Conservation (phyloP, 37 sponge, comb jelly and placozoan genomes). For the Halichondria panicea region DNA sequence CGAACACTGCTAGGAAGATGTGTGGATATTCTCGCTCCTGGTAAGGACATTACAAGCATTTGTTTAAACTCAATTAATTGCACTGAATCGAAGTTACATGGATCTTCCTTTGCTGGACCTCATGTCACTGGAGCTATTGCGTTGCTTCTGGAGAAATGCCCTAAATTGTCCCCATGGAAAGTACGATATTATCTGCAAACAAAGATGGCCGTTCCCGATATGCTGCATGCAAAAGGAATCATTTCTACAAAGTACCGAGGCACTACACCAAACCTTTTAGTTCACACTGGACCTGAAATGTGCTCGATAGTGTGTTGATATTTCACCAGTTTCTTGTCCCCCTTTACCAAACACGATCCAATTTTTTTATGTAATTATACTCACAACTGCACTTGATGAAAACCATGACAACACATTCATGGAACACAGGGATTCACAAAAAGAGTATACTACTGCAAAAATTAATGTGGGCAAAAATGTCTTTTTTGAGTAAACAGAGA, state of each 20-base stretch:
- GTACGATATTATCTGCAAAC: slow-evolving; percentile 19
- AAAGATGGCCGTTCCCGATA: slow-evolving; percentile 15
- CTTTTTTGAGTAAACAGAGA: no score
- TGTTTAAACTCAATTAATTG: background rate
- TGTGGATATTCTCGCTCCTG: slow-evolving; percentile 76
- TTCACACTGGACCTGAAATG: slow-evolving; percentile 10
- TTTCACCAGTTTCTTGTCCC: no score
- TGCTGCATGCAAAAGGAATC: slow-evolving; percentile 7
- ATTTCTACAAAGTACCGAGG: slow-evolving; percentile 11
- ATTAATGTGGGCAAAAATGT: no score
- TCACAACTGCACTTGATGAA: no score
- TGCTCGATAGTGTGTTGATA: slow-evolving; percentile 28
- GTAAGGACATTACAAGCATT: slow-evolving; percentile 13
- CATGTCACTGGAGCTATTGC: slow-evolving; percentile 69
- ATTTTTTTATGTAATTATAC: no score
- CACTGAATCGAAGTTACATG: background rate
- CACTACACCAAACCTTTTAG: slow-evolving; percentile 48
- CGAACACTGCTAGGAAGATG: slow-evolving; percentile 46
- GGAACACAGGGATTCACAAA: no score
- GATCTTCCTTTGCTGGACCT: slow-evolving; percentile 66
- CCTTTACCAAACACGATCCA: no score
- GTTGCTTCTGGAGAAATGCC: slow-evolving; percentile 63
- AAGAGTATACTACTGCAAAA: no score
- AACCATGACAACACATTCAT: no score
- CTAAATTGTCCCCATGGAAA: slow-evolving; percentile 37